A percentile compares a stretch with the other conserved stretches of the same genome.
phyloP scores from a whole-genome alignment of 2,888 invertebrate species.

The Serrognathus titanus region DNA sequence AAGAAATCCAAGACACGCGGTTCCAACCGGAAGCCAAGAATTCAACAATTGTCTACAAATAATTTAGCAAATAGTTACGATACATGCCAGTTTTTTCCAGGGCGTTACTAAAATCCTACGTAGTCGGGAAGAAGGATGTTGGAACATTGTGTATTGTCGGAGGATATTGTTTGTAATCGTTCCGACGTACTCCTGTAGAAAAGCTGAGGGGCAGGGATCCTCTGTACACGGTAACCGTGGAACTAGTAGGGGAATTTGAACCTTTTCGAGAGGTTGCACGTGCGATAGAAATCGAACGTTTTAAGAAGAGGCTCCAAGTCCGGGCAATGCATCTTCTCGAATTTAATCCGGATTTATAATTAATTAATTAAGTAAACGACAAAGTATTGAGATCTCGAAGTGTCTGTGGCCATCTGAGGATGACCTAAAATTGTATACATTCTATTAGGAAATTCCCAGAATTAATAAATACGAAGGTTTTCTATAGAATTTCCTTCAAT shows the following conservation, averaged over 20 bases:
- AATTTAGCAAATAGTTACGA: constrained; percentile 77
- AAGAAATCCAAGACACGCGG: too few relatives aligned
- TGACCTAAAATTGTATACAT: too few relatives aligned
- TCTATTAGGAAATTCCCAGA: too few relatives aligned
- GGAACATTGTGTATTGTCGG: constrained; percentile 72
- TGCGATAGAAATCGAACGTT: constrained; percentile 67
- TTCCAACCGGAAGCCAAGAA: too few relatives aligned
- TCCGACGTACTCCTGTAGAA: constrained; percentile 79
- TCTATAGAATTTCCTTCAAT: too few relatives aligned
- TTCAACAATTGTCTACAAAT: too few relatives aligned
- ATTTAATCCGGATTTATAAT: constrained; percentile 10
- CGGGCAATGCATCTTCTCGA: constrained; percentile 36
- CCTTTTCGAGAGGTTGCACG: constrained; percentile 67
- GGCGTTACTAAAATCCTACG: constrained; percentile 70
- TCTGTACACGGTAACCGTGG: constrained; percentile 73
- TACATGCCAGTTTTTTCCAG: constrained; percentile 74
- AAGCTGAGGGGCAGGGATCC: constrained; percentile 63
- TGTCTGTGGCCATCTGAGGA: too few relatives aligned
- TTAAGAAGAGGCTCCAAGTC: constrained; percentile 44
- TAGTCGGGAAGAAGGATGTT: constrained; percentile 68
- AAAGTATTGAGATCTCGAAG: too few relatives aligned
- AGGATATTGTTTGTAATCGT: constrained; percentile 72
- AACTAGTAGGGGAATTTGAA: constrained; percentile 78
- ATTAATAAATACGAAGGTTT: too few relatives aligned
- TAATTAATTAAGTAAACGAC: too few relatives aligned